These are phyloP conservation scores for Apotomis turbidana DNA, from an alignment of 2,888 invertebrate genomes.

Conservation along the genomic window DNA sequence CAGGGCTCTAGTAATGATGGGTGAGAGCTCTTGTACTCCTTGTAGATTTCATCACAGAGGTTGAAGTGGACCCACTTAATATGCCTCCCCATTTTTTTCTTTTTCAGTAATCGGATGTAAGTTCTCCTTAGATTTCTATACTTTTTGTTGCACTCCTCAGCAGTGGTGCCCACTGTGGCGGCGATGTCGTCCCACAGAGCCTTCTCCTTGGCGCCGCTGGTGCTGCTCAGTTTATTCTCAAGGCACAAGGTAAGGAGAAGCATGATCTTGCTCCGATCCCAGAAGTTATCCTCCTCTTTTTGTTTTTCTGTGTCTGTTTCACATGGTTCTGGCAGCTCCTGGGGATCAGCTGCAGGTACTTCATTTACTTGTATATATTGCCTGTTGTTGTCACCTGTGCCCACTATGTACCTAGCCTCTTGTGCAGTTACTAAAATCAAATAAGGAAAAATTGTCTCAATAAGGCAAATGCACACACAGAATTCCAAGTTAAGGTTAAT, in stretches of 20 bases:
- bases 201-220: constrained; percentile 58
- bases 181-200: constrained; percentile 66
- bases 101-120: constrained; percentile 72
- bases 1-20: constrained; percentile 66
- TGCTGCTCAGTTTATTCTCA: constrained; percentile 59
- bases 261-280: constrained; percentile 72
- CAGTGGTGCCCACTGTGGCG: constrained; percentile 59
- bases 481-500: no score
- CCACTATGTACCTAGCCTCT: constrained; percentile 67
- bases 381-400: constrained; percentile 60
- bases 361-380: constrained; percentile 67
- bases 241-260: constrained; percentile 66
- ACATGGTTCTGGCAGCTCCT: constrained; percentile 48
- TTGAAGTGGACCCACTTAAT: constrained; percentile 75
- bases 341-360: constrained; percentile 50
- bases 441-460: neutral
- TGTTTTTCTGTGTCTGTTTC: constrained; percentile 51
- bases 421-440: constrained; percentile 60
- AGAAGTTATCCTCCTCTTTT: constrained; percentile 65
- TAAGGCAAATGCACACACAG: no score
- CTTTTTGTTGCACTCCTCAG: constrained; percentile 71
- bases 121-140: constrained; percentile 71
- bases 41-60: constrained; percentile 73
- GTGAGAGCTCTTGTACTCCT: constrained; percentile 66
- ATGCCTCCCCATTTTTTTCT: constrained; percentile 69